phyloP scores from a whole-genome alignment of 2,888 invertebrate genomes.

The Scaeva pyrastri region DNA sequence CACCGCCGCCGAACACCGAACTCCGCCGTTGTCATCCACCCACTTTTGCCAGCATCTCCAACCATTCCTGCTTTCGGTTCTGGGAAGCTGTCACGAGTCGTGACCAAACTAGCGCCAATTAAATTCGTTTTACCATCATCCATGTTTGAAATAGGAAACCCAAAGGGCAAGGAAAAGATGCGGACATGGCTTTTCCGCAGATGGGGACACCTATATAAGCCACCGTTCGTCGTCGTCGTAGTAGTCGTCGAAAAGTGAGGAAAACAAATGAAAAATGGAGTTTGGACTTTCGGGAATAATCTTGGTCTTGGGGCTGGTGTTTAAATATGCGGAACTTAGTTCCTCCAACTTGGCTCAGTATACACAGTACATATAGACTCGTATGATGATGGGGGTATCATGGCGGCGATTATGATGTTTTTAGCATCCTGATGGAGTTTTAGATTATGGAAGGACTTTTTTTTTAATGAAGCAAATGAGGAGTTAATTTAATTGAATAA shows the following conservation, averaged over 20 bases:
- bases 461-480: conserved; percentile 32
- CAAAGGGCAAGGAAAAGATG: conserved; percentile 65
- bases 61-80: conserved; percentile 7
- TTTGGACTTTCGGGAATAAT: conserved; percentile 72
- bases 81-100: conserved; percentile 66
- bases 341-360: conserved; percentile 9
- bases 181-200: conserved; percentile 50
- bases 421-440: conserved; percentile 42
- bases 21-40: not conserved
- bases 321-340: conserved; percentile 25
- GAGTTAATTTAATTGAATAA: conserved; percentile 70
- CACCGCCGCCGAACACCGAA: not conserved
- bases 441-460: conserved; percentile 21
- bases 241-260: not conserved
- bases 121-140: conserved; percentile 63
- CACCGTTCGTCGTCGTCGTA: not conserved
- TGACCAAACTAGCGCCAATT: conserved; percentile 75
- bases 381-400: conserved; percentile 23
- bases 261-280: conserved; percentile 70
- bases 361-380: too few relatives aligned
- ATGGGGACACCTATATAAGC: conserved; percentile 8
- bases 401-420: conserved; percentile 68
- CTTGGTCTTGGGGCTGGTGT: conserved; percentile 37
- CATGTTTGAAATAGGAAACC: conserved; percentile 54
- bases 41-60: not conserved